Conservation (phyloP, 2,797 vertebrate species). For the Acanthiza pusilla region DNA sequence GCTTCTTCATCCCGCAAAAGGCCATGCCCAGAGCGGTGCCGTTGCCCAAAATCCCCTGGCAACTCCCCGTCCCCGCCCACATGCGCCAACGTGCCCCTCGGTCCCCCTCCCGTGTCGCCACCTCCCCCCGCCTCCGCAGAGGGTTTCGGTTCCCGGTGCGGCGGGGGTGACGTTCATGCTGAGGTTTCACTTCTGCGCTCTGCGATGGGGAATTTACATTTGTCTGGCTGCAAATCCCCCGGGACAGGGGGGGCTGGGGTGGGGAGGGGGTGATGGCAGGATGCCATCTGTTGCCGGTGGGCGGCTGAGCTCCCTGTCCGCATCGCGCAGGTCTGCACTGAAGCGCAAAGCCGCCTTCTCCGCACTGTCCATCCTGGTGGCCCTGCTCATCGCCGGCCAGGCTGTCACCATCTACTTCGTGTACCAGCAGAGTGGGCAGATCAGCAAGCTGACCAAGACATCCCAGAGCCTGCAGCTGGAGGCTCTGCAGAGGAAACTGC, state of each 20-base stretch:
- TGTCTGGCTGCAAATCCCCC: background rate
- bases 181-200: constrained; percentile 17
- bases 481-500: constrained; percentile 64
- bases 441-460: constrained; percentile 77
- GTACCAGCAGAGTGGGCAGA: constrained; percentile 81
- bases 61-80: rapidly evolving
- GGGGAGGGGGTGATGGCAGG: background rate
- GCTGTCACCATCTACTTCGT: constrained; percentile 85
- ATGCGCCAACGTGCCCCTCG: background rate
- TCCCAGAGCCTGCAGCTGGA: constrained; percentile 78
- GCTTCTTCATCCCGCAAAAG: background rate
- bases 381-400: constrained; percentile 87
- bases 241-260: background rate
- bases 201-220: background rate
- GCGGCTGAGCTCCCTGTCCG: background rate
- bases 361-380: constrained; percentile 81
- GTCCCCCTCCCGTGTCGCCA: background rate
- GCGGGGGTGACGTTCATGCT: background rate
- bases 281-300: rapidly evolving
- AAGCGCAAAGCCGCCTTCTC: constrained; percentile 75
- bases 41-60: background rate
- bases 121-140: rapidly evolving
- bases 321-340: constrained; percentile 38
- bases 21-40: background rate
- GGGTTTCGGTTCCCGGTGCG: background rate